Base-by-base conservation (phyloP, 1,140 invertebrate species). In the Palaemon carinicauda region DNA sequence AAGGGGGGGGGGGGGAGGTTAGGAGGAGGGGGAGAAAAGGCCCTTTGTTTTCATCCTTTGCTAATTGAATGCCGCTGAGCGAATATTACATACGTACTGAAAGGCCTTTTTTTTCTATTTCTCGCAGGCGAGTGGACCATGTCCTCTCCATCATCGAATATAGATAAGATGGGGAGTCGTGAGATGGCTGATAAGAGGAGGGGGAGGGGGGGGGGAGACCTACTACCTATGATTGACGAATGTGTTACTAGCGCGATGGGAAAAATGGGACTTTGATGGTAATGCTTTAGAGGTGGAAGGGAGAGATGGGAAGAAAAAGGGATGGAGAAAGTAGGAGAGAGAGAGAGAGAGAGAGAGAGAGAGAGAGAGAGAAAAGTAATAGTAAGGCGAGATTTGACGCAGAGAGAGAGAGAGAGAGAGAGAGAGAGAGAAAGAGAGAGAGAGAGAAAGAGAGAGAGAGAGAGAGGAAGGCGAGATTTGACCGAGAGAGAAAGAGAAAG, bases 1-100 rank as follows among this genome's bases (percentile, higher is more conserved):
- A 69, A 33, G 75, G 41, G 75, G 41, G 69, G 17, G 81, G 51
- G 78, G 78, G 77, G 78, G 77, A 74, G 83, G 33, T 41, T 41
- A 33, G 41, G 41, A 50, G 80, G 75, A 52, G 75, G 41, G 79
- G 79, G 69, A 75, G 84, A n/a, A 41, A 80, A 56, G 60, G 77
- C 77, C n/a, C 77, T 86, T 86, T 86, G 78, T 86, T 86, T 86
- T 80, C 84, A 80, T 73, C 65, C 31, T n/a, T n/a, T 51, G 77
- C 41, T 86, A 86, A 86, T 86, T 86, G 84, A 86, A 86, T 86
- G 71, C 27, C 52, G 15, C 41, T 33, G 53, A 41, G 82, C 41
- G 73, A 83, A 77, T 75, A 83, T 73, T 12, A 21, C 69, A 24
- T n/a, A 75, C 50, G 51, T 41, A n/a, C 14, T 0, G 54, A 60